phyloP scores from a whole-genome alignment of 2,888 invertebrate genomes.

The Kryphioiulus occultus region DNA sequence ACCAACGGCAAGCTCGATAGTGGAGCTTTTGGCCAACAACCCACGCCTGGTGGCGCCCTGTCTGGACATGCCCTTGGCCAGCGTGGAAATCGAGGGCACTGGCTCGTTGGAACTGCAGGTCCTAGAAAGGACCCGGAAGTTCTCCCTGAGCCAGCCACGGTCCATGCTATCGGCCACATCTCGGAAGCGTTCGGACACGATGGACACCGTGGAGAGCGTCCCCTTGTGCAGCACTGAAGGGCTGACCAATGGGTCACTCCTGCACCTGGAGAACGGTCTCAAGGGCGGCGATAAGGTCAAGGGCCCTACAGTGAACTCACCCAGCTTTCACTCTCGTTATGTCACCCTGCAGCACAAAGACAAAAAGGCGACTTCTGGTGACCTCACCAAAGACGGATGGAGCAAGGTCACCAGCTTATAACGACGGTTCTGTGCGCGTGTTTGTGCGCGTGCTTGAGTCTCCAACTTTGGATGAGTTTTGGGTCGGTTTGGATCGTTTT shows the following conservation, averaged over 20 bases:
- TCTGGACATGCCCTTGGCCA: conserved; percentile 75
- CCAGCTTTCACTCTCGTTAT: conserved; percentile 47
- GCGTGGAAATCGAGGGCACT: conserved; percentile 76
- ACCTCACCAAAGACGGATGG: conserved; percentile 13
- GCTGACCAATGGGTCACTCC: conserved; percentile 31
- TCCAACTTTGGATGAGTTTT: neutral
- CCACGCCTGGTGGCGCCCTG: conserved; percentile 80
- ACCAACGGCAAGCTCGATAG: conserved; percentile 79
- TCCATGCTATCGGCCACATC: neutral
- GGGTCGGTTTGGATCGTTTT: neutral
- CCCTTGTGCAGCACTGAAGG: conserved; percentile 50
- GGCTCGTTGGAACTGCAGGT: conserved; percentile 69
- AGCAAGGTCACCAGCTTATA: conserved; percentile 43
- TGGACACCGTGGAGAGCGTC: conserved; percentile 48
- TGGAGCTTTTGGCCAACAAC: conserved; percentile 79
- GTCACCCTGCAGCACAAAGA: conserved; percentile 51
- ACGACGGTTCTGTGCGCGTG: neutral
- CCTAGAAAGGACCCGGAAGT: conserved; percentile 59
- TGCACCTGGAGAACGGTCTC: conserved; percentile 44
- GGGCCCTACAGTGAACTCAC: neutral
- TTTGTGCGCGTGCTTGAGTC: neutral
- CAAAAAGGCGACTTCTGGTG: neutral
- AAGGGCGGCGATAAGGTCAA: neutral
- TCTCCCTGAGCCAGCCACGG: conserved; percentile 39
- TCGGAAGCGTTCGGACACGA: conserved; percentile 46